Base-by-base conservation (phyloP, 1,140 invertebrate genomes). In the Galendromus occidentalis region DNA sequence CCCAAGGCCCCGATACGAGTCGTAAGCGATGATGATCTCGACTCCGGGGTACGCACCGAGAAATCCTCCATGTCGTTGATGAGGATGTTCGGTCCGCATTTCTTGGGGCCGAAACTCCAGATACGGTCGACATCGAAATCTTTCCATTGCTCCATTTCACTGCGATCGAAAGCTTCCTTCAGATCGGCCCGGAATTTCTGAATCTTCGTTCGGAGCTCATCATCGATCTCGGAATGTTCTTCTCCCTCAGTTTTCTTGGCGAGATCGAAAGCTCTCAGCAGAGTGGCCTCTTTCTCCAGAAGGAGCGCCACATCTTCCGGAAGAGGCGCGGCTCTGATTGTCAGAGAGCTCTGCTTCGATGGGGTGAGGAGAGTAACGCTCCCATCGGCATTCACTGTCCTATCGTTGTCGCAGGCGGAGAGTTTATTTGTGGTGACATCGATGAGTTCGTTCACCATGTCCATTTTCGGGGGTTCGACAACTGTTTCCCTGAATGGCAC, bases 401-500 rank as follows among this genome's bases (percentile, higher is more conserved):
- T 69, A 18, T 65, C 64, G 7, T 68, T 64, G 41, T 68, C 68
- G 51, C 72, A 69, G 29, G 68, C 68, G 12, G 73, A 69, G 25
- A 75, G 69, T 68, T 77, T 78, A 71, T 79, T 75, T 4, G 78
- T 69, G 70, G 82, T 72, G 4, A 9, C 4, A 74, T 82, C 82
- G 70, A 90, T 88, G 29, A 80, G 80, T 79, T 92, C 89, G 75
- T 93, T 92, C 0, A 89, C 84, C 86, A 89, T 88, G 72, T 93
- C 89, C 1, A 87, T 74, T 72, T 83, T 88, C 0, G 88, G 88
- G 17, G 84, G 84, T 39, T 81, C 79, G 0, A 97, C 82, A 67
- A 96, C 82, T 0, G 93, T 98, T 76, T 99, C 95, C 70, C 89
- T 79, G 70, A 97, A 94, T 14, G 93, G 88, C 2, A 98, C 92